A percentile compares a stretch with the other conserved stretches of the same genome.
phyloP scores from a whole-genome alignment of 2,888 invertebrate genomes.

The Zaprionus lineosus region DNA sequence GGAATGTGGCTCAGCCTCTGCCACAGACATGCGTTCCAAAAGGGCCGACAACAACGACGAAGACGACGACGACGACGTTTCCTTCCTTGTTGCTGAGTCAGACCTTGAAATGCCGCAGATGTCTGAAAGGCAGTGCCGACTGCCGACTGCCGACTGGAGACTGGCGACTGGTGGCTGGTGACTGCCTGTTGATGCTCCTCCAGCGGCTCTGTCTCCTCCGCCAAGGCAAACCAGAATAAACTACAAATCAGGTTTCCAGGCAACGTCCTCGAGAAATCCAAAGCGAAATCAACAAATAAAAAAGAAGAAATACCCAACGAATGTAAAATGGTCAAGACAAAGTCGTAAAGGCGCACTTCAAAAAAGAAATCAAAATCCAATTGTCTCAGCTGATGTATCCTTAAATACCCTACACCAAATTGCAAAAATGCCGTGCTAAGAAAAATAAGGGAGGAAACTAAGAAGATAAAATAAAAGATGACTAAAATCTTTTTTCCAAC shows the following conservation, averaged over 20 bases:
- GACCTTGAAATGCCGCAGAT: conserved; percentile 73
- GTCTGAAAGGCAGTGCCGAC: conserved; percentile 49
- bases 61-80: conserved; percentile 28
- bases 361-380: conserved; percentile 22
- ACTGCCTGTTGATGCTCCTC: too few species aligned
- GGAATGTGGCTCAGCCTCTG: conserved; percentile 60
- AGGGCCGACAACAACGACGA: conserved; percentile 50
- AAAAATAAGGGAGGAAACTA: too few species aligned
- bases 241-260: conserved; percentile 65
- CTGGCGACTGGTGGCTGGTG: too few species aligned
- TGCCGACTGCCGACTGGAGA: too few species aligned
- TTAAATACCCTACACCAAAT: not conserved
- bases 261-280: conserved; percentile 69
- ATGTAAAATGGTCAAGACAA: conserved; percentile 51
- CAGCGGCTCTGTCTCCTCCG: conserved; percentile 31
- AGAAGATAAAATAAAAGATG: too few species aligned
- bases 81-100: conserved; percentile 71
- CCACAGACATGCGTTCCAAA: conserved; percentile 48
- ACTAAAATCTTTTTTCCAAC: too few species aligned
- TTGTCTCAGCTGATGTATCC: not conserved
- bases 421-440: not conserved
- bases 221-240: conserved; percentile 74
- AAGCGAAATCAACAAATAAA: conserved; percentile 25
- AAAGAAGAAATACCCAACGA: conserved; percentile 25
- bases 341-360: conserved; percentile 38